Percentiles rank a stretch among this genome's conserved stretches.
These are phyloP conservation scores for Heterocephalus glaber DNA, from an alignment of 2,113 vertebrate genomes.

Conservation along the genomic window DNA sequence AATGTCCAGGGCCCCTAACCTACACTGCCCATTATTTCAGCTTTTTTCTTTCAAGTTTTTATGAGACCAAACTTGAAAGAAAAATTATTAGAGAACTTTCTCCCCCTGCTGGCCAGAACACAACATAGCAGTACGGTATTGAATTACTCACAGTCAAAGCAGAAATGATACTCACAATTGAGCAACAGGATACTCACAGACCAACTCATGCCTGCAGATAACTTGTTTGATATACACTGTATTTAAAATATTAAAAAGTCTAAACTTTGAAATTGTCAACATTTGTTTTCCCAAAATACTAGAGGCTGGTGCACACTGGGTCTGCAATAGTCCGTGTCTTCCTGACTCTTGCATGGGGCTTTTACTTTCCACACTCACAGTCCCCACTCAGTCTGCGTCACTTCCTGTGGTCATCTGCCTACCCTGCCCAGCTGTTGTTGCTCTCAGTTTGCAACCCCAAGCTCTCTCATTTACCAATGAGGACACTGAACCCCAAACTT, in stretches of 20 bases:
- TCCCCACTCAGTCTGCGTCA: background rate
- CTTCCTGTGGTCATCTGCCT: accelerated
- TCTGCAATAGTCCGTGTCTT: background rate
- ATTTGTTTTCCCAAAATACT: background rate
- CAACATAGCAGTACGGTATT: background rate
- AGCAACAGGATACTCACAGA: background rate
- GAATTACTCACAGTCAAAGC: background rate
- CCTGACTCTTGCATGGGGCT: background rate
- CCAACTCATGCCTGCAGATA: background rate
- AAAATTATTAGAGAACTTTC: constrained; percentile 52
- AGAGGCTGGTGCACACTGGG: background rate
- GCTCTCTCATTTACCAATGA: background rate
- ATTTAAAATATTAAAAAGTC: background rate
- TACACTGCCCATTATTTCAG: background rate
- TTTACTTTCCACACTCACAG: too few species aligned
- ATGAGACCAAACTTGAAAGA: background rate
- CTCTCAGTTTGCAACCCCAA: background rate
- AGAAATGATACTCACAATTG: background rate
- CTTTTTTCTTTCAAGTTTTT: constrained; percentile 4
- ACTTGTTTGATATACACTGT: background rate
- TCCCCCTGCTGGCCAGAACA: constrained; percentile 68
- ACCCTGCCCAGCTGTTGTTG: background rate
- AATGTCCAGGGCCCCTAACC: background rate
- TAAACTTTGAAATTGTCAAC: background rate
- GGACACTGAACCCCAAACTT: constrained; percentile 14